Percentiles rank a stretch among this genome's conserved stretches.
Conservation (phyloP, 2,888 invertebrate genomes). For the Augiades crinisus region DNA sequence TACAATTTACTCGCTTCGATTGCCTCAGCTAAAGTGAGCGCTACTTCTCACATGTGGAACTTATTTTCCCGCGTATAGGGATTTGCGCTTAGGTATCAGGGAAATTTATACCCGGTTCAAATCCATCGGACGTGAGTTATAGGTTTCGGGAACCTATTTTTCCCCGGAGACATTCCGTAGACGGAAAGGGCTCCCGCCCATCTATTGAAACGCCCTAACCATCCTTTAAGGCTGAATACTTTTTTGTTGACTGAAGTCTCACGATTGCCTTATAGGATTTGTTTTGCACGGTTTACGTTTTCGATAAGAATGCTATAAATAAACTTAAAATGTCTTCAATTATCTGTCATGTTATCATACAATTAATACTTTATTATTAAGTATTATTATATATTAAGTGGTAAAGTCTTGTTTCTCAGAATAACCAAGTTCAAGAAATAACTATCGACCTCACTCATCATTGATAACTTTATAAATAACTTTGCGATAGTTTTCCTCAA, state of each 20-base stretch:
- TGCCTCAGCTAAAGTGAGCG: background rate
- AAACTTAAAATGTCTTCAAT: too few species aligned
- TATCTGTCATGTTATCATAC: too few species aligned
- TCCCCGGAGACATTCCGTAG: slow-evolving; percentile 23
- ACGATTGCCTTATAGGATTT: background rate
- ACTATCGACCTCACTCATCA: too few species aligned
- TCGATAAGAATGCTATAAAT: too few species aligned
- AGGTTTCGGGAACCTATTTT: slow-evolving; percentile 24
- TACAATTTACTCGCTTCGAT: slow-evolving; percentile 46
- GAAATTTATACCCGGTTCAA: slow-evolving; percentile 26
- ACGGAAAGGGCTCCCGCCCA: slow-evolving; percentile 20
- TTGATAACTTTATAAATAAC: too few species aligned
- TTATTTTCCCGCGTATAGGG: background rate
- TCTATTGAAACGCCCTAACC: slow-evolving; percentile 24
- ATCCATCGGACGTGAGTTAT: slow-evolving; percentile 27
- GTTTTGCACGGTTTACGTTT: background rate
- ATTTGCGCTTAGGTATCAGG: slow-evolving; percentile 8
- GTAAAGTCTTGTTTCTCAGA: too few species aligned
- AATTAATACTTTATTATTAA: too few species aligned
- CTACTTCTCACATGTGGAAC: slow-evolving; percentile 1
- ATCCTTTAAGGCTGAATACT: slow-evolving; percentile 17
- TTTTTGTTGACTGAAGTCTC: slow-evolving; percentile 7
- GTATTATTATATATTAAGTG: too few species aligned
- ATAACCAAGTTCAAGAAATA: too few species aligned
- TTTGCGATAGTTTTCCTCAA: too few species aligned